Evolutionary conservation across 2,113 vertebrate genomes (phyloP), one percentile per base, ranked within the genome.

Genomic region (Varanus komodoensis): DNA sequence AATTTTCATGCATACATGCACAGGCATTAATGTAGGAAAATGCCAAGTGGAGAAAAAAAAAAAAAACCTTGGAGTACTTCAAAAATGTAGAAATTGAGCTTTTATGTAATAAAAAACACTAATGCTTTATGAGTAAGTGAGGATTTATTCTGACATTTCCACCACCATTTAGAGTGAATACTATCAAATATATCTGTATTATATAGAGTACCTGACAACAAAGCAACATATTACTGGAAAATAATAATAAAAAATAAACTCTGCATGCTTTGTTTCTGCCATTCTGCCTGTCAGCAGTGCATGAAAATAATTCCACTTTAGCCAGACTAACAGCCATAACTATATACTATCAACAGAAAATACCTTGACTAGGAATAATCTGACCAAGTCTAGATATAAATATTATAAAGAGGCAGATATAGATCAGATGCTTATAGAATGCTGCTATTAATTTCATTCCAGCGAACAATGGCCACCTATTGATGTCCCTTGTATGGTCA

Each of bases 381-480:
- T 61, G 8, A 91, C 77, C 90, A 32, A 6, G 17, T 17, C 34
- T 92, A 75, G 2, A 12, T 52, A 75, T 48, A 64, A 5, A 71
- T 48, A 68, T 4, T 27, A 87, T 87, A 80, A 0, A 93, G 88
- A 52, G 0, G 0, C 0, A 75, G 61, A 50, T 15, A 27, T 86
- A 17, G 5, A 3, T 82, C 34, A 73, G 74, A 89, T 71, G 9
- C 50, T 38, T 0, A 0, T 34, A 44, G 78, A 87, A 90, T 44
- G 82, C 14, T 0, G 27, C 6, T 8, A 73, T 87, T 67, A 23
- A 83, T 75, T 8, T 25, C 77, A n/a, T 4, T 4, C 32, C 81
- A 29, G 87, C 88, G 61, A 92, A 90, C 90, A 90, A 81, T 4
- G 52, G 69, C 52, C 8, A 87, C 74, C 38, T 69, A 78, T 50